Evolutionary conservation across 2,113 vertebrate species (phyloP), one percentile per base, ranked within the genome.

Genomic region (Psephotus haematonotus): DNA sequence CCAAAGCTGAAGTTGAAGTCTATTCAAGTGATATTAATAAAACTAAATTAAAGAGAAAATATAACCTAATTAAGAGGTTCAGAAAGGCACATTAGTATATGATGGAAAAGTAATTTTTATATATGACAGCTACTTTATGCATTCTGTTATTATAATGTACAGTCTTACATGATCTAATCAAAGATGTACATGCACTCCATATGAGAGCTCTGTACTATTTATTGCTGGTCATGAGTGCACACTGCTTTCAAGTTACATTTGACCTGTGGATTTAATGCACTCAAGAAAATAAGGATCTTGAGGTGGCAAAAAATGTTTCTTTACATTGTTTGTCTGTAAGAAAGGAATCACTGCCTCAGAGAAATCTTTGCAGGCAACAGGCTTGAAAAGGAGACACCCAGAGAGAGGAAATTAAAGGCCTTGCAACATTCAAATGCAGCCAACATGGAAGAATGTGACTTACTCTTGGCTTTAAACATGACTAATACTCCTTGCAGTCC

Each of bases 21-120:
- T 63, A 50, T 17, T 81, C 43, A 55, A 88, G 17, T 81, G 20
- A 65, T 64, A 33, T 81, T 72, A 93, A 86, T 60, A 86, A 63
- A 67, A 65, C 25, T 17, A n/a, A 90, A 90, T 55, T 82, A 85
- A 82, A 43, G 24, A 87, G 27, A 80, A 88, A 80, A 87, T 17
- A 53, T 31, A 71, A 69, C 59, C 62, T 71, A 82, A 85, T 67
- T 77, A 82, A 87, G 50, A 86, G 5, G 14, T 80, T 88, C 50
- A 59, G 55, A 80, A 83, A 88, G 35, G 50, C 68, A 62, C 13
- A 62, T 39, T 81, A 80, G 8, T 47, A 50, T 53, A 50, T 37
- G n/a, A 39, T 70, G 8, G 28, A 46, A 86, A 90, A 74, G 23
- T 59, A 46, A 33, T 49, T 92, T 79, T 68, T 79, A 79, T n/a